These are phyloP conservation scores for Tragelaphus buxtoni DNA, from an alignment of 2,113 vertebrate genomes.

Conservation along the genomic window DNA sequence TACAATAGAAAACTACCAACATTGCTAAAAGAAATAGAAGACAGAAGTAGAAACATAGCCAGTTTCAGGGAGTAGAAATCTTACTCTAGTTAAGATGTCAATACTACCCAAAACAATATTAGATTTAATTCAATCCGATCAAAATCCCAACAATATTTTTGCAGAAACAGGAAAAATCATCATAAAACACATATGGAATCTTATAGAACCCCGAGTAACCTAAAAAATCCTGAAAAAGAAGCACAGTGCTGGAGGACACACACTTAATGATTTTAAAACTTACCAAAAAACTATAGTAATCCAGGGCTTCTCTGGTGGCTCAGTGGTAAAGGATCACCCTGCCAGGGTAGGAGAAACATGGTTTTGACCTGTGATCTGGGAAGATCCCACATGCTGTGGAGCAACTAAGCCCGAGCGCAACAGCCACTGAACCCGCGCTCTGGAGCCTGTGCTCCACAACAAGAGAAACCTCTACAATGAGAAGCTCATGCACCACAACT, in stretches of 20 bases:
- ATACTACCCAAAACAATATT: neutral
- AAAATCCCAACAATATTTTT: neutral
- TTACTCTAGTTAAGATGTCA: neutral
- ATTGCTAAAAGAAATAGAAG: neutral
- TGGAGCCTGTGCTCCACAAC: neutral
- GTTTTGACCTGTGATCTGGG: neutral
- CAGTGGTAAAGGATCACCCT: neutral
- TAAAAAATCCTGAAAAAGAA: neutral
- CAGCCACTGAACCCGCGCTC: neutral
- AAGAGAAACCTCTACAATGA: neutral
- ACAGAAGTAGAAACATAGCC: neutral
- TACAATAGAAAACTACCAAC: neutral
- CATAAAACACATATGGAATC: neutral
- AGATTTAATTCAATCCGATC: neutral
- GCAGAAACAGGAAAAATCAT: neutral
- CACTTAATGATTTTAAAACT: neutral
- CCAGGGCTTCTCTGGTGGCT: neutral
- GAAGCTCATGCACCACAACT: neutral
- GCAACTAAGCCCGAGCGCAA: neutral
- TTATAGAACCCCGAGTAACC: neutral
- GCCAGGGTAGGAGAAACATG: neutral
- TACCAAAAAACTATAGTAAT: neutral
- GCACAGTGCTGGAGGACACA: neutral
- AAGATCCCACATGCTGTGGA: neutral
- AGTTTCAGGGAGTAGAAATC: neutral